Evolutionary conservation across 2,888 invertebrate genomes (phyloP).

Genomic region (Acanthacorydalis orientalis): DNA sequence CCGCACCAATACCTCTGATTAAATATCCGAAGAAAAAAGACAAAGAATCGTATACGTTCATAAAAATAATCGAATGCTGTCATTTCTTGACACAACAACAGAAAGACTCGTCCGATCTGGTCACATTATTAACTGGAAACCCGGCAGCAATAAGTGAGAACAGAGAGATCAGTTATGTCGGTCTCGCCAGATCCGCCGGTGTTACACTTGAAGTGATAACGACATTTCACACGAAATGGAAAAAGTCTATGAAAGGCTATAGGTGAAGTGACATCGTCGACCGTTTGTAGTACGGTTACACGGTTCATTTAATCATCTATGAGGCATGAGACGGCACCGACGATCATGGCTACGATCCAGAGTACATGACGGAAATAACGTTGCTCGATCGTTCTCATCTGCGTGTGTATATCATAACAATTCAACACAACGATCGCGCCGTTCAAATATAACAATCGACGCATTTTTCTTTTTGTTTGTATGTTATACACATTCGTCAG

Average conservation of each 20-base stretch:
- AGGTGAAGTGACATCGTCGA: constrained; percentile 29
- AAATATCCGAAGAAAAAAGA: constrained; percentile 66
- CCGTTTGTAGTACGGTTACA: no score
- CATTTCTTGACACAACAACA: constrained; percentile 51
- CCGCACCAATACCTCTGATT: constrained; percentile 49
- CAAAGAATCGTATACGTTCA: constrained; percentile 52
- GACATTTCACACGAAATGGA: constrained; percentile 74
- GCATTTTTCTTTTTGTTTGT: no score
- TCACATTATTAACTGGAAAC: constrained; percentile 61
- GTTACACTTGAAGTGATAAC: constrained; percentile 67
- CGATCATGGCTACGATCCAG: no score
- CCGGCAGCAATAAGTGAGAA: constrained; percentile 26
- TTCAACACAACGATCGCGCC: no score
- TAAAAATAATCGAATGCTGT: constrained; percentile 73
- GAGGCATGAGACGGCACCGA: no score
- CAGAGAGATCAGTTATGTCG: constrained; percentile 55
- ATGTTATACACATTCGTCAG: no score
- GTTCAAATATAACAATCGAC: no score
- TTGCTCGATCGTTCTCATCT: no score
- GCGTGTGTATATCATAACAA: no score
- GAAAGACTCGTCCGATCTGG: constrained; percentile 39
- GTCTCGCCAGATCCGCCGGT: constrained; percentile 64
- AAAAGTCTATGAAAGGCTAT: constrained; percentile 48
- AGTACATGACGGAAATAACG: no score
- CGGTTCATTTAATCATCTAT: no score